Evolutionary conservation across 2,888 invertebrate species (phyloP).

Genomic region (Gortyna flavago): DNA sequence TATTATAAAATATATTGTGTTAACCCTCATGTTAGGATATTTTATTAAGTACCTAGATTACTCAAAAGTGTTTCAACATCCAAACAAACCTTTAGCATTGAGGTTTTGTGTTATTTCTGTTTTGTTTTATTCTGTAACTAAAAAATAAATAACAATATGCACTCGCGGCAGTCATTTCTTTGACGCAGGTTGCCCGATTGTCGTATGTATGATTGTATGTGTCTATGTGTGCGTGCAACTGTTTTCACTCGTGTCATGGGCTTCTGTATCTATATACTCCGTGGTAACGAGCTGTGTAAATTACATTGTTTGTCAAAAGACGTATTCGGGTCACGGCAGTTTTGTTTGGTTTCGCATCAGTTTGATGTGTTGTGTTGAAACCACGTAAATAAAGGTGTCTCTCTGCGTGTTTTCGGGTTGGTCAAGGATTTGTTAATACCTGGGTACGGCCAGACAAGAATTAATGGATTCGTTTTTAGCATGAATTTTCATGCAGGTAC

Average conservation of each 20-base stretch:
- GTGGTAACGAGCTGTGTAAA: conserved; percentile 42
- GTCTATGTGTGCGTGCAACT: not conserved
- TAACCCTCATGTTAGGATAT: not conserved
- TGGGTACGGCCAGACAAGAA: not conserved
- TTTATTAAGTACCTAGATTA: not conserved
- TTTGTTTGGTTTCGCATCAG: conserved; percentile 53
- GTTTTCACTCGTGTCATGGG: not conserved
- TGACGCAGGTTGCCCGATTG: not conserved
- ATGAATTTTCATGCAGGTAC: not conserved
- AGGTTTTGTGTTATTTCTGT: not conserved
- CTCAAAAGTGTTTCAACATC: not conserved
- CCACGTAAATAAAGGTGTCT: conserved; percentile 49
- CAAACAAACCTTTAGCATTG: not conserved
- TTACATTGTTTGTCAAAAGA: conserved; percentile 61
- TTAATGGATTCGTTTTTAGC: conserved; percentile 16
- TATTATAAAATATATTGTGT: not conserved
- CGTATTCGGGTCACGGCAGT: conserved; percentile 50
- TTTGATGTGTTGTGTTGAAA: conserved; percentile 51
- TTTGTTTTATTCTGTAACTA: not conserved
- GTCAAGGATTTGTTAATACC: conserved; percentile 35
- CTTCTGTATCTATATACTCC: conserved; percentile 7
- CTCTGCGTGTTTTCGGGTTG: conserved; percentile 45
- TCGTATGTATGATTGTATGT: not conserved
- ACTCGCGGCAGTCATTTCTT: not conserved
- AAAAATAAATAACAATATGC: not conserved